These are phyloP conservation scores for Drosophila mimica DNA, from an alignment of 2,888 invertebrate species.

Conservation along the genomic window DNA sequence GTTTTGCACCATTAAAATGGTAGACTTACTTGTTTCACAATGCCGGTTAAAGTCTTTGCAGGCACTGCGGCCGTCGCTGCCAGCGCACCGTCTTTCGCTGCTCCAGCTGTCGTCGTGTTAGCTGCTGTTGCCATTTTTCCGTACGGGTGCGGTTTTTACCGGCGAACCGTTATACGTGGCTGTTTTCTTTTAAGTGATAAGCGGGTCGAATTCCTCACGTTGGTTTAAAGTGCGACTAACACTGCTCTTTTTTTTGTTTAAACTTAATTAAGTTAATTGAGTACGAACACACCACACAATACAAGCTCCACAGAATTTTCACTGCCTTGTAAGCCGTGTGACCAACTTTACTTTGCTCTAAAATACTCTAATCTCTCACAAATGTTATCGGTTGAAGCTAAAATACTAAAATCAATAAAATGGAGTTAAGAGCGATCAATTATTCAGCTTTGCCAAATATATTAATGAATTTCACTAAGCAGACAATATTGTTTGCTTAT, in stretches of 20 bases:
- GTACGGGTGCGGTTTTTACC: constrained; percentile 78
- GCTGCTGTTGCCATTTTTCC: constrained; percentile 77
- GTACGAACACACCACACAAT: constrained; percentile 68
- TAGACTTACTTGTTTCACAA: constrained; percentile 84
- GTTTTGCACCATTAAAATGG: neutral
- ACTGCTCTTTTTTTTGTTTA: constrained; percentile 49
- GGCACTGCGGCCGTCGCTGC: constrained; percentile 72
- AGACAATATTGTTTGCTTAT: neutral
- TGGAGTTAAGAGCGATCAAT: neutral
- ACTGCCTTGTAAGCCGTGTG: constrained; percentile 53
- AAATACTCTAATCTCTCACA: constrained; percentile 23
- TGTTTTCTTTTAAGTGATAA: constrained; percentile 48
- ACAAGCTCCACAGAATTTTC: constrained; percentile 65
- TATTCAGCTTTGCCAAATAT: constrained; percentile 11
- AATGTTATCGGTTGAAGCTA: constrained; percentile 16
- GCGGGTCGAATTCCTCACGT: constrained; percentile 66
- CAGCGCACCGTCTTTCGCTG: constrained; percentile 74
- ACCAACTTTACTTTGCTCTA: constrained; percentile 21
- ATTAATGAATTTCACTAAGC: neutral
- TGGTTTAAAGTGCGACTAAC: constrained; percentile 69
- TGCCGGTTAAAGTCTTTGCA: constrained; percentile 77
- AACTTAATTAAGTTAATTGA: constrained; percentile 80
- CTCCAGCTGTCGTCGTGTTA: constrained; percentile 77
- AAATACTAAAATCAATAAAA: constrained; percentile 30
- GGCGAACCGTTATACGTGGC: constrained; percentile 64